These are phyloP conservation scores for Neoniphon sammara DNA, from an alignment of 2,797 vertebrate species.

Conservation along the genomic window DNA sequence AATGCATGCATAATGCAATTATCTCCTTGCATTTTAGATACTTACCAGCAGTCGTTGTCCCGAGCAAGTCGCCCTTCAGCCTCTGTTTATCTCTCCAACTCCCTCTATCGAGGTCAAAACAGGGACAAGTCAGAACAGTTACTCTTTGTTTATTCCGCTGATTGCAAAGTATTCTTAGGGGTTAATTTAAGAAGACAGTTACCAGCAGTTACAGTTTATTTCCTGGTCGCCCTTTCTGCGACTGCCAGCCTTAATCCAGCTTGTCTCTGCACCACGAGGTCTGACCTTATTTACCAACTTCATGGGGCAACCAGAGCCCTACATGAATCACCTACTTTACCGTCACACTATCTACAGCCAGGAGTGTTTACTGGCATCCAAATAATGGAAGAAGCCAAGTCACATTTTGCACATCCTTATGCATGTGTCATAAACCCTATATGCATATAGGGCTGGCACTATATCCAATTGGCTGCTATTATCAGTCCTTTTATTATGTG, in stretches of 20 bases:
- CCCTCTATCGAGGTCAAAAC: slow-evolving; percentile 15
- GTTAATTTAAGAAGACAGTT: neutral
- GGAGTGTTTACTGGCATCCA: no score
- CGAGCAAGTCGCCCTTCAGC: neutral
- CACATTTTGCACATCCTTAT: no score
- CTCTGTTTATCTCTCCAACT: neutral
- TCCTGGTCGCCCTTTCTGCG: neutral
- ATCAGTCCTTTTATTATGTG: no score
- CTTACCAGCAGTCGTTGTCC: slow-evolving; percentile 58
- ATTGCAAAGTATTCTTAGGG: neutral
- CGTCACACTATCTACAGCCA: neutral
- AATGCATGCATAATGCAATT: neutral
- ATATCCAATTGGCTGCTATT: no score
- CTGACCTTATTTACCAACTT: slow-evolving; percentile 76
- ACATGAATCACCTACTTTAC: slow-evolving; percentile 15
- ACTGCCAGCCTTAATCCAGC: slow-evolving; percentile 52
- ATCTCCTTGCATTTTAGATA: neutral
- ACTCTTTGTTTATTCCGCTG: neutral
- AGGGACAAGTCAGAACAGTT: slow-evolving; percentile 1
- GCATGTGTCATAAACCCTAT: no score
- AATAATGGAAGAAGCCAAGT: no score
- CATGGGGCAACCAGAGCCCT: slow-evolving; percentile 40
- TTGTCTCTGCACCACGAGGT: slow-evolving; percentile 59
- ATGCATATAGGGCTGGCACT: no score
- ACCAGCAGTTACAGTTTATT: neutral